Percentiles rank a stretch among this genome's conserved stretches.
Conservation (phyloP, 2,797 vertebrate genomes). For the Myotis daubentonii region DNA sequence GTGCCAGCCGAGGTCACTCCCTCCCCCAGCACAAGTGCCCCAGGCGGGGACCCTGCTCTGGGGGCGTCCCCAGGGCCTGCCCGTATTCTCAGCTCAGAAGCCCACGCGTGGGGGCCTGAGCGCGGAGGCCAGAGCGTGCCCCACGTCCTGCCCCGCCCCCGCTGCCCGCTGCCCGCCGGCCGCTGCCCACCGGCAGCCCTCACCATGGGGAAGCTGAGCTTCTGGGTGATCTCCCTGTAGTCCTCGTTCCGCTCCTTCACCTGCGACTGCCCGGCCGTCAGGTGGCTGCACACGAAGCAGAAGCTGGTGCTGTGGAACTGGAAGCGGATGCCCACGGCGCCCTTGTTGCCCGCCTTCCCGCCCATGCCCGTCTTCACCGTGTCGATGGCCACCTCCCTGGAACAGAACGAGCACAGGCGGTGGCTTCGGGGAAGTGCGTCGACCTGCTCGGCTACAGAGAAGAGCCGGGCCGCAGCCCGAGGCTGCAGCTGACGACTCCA, state of each 20-base stretch:
- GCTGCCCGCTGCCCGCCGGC: too few relatives aligned
- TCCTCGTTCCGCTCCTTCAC: slow-evolving; percentile 90
- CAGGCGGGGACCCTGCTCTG: fast-evolving
- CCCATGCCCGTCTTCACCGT: slow-evolving; percentile 90
- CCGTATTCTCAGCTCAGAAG: fast-evolving
- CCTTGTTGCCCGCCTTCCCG: slow-evolving; percentile 90
- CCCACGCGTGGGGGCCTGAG: fast-evolving
- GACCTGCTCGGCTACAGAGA: not conserved
- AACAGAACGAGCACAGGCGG: not conserved
- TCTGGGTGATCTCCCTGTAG: slow-evolving; percentile 89
- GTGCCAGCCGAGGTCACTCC: fast-evolving
- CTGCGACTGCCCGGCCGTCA: slow-evolving; percentile 89
- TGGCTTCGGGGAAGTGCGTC: fast-evolving
- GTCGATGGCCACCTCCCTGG: slow-evolving; percentile 88
- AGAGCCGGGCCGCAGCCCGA: fast-evolving
- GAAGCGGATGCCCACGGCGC: slow-evolving; percentile 88
- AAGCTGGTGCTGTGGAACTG: slow-evolving; percentile 89
- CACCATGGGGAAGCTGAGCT: slow-evolving; percentile 88
- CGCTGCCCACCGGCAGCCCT: slow-evolving; percentile 5
- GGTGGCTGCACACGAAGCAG: slow-evolving; percentile 89
- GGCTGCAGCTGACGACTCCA: not conserved
- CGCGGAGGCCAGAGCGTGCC: fast-evolving
- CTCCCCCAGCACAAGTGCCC: fast-evolving
- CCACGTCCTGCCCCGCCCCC: too few relatives aligned
- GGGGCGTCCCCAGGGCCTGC: fast-evolving